These are phyloP conservation scores for Brachionus sp. DNA, from an alignment of 1,140 invertebrate species.

Conservation along the genomic window DNA sequence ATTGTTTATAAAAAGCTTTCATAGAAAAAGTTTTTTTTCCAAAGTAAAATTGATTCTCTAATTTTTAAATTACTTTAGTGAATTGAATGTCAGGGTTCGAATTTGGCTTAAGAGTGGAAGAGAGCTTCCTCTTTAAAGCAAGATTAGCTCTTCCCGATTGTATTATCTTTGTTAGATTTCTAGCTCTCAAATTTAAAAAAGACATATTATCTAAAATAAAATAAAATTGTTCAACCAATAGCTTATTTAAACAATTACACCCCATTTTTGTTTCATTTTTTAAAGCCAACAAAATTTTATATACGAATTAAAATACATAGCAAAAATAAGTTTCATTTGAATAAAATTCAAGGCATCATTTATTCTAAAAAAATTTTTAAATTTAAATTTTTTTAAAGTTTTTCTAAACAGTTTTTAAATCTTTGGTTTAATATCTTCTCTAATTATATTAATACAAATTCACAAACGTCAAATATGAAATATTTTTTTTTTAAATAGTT, in stretches of 20 bases:
- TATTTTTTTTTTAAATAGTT: too few species aligned
- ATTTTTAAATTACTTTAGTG: neutral
- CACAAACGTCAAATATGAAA: too few species aligned
- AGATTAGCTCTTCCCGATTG: neutral
- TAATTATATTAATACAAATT: too few species aligned
- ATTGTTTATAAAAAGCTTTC: slow-evolving; percentile 76
- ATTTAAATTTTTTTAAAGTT: neutral
- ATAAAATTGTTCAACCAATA: neutral
- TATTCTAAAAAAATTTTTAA: neutral
- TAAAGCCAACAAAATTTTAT: neutral
- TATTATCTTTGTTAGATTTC: neutral
- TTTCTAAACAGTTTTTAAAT: too few species aligned
- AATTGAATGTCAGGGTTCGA: neutral
- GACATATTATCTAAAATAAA: neutral
- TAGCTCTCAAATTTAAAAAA: neutral
- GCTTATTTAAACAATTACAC: neutral
- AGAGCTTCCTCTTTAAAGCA: neutral
- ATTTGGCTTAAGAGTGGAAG: neutral
- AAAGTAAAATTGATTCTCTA: neutral
- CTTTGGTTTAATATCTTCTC: too few species aligned
- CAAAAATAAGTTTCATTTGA: neutral
- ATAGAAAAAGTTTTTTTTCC: neutral
- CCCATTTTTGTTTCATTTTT: neutral
- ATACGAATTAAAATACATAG: neutral
- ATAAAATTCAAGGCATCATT: neutral